Conservation (phyloP, 2,797 vertebrate genomes). For the Tapera naevia region DNA sequence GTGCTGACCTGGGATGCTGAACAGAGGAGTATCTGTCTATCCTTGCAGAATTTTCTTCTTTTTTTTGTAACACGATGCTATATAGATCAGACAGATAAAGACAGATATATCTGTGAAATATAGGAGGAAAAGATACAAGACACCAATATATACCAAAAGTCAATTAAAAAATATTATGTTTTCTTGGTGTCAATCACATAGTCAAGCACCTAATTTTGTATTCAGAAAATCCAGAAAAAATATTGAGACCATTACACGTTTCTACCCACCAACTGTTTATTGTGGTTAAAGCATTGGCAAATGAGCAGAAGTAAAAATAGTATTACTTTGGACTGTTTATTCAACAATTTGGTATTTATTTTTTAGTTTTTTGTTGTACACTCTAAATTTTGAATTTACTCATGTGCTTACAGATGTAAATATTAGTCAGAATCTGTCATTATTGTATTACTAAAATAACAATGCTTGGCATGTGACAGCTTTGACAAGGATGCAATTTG, state of each 20-base stretch:
- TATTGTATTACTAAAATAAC: background rate
- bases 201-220: background rate
- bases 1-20: background rate
- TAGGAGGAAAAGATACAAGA: background rate
- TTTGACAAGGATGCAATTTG: background rate
- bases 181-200: background rate
- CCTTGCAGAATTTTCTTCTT: accelerated
- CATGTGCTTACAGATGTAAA: background rate
- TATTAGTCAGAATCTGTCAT: background rate
- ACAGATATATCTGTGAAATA: background rate
- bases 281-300: background rate
- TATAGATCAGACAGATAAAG: too few relatives aligned
- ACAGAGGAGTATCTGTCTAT: background rate
- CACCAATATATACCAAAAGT: background rate
- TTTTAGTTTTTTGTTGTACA: background rate
- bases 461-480: background rate
- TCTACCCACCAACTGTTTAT: background rate
- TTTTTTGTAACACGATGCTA: background rate
- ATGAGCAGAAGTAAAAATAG: background rate
- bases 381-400: background rate
- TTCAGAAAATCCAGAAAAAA: background rate
- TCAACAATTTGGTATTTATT: background rate
- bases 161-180: background rate
- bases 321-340: background rate
- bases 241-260: background rate